These are phyloP conservation scores for Palaemon carinicauda DNA, from an alignment of 1,140 invertebrate species.

Conservation along the genomic window DNA sequence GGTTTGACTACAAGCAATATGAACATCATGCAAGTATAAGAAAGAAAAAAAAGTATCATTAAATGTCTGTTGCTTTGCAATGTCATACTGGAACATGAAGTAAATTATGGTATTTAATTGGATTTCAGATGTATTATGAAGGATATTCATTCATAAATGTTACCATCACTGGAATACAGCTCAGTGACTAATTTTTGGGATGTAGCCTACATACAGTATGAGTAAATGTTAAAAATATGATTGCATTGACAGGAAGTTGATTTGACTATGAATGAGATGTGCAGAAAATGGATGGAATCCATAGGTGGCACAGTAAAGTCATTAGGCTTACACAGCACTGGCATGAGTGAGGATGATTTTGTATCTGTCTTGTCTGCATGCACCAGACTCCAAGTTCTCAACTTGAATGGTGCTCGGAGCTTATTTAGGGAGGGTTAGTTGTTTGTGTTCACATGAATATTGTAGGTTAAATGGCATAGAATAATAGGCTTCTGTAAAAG, in stretches of 20 bases:
- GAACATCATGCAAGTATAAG: no score
- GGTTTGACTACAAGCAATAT: no score
- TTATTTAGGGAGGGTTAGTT: conserved; percentile 49
- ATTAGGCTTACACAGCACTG: conserved; percentile 39
- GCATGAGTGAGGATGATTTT: conserved; percentile 35
- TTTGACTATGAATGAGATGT: conserved; percentile 11
- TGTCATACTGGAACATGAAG: no score
- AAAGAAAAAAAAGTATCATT: no score
- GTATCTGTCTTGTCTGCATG: conserved; percentile 34
- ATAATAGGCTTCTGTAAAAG: not conserved
- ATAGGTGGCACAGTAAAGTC: conserved; percentile 29
- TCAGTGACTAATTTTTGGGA: no score
- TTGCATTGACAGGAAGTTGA: conserved; percentile 36
- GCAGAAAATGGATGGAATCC: conserved; percentile 28
- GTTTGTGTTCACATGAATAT: not conserved
- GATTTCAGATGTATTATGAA: no score
- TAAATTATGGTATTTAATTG: no score
- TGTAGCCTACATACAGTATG: not conserved
- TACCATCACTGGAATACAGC: not conserved
- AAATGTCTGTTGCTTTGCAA: no score
- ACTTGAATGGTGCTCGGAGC: conserved; percentile 41
- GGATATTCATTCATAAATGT: not conserved
- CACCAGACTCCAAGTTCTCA: conserved; percentile 31
- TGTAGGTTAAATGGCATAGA: not conserved
- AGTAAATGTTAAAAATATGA: not conserved